Conservation (phyloP, 2,797 vertebrate genomes). For the Paedocypris micromegethes region DNA sequence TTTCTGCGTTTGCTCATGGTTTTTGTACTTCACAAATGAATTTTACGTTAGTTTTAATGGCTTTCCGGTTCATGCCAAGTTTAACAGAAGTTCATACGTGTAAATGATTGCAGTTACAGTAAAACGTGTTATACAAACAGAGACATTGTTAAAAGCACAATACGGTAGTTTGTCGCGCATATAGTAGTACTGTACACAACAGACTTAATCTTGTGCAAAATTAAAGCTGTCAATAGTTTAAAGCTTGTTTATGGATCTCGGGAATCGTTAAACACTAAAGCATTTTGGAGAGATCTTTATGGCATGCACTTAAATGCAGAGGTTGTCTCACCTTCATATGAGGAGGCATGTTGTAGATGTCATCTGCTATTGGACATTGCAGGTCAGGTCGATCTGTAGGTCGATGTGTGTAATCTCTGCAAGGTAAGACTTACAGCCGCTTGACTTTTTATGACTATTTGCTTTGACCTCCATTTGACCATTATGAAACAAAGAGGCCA, state of each 20-base stretch:
- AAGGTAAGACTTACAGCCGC: neutral
- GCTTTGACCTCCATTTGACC: conserved; percentile 3
- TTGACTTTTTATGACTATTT: conserved; percentile 12
- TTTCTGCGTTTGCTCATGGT: no score
- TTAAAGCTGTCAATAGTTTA: conserved; percentile 22
- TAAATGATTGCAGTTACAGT: neutral
- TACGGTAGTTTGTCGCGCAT: neutral
- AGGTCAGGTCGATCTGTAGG: neutral
- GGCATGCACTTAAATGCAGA: neutral
- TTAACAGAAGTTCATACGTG: no score
- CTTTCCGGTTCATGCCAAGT: no score
- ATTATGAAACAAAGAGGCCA: neutral
- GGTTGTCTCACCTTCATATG: neutral
- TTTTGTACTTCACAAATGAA: no score
- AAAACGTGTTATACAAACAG: neutral
- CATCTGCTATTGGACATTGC: neutral
- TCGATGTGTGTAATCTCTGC: conserved; percentile 14
- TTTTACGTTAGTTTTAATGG: no score
- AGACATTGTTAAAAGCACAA: conserved; percentile 1
- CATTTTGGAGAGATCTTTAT: conserved; percentile 2
- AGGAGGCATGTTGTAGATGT: neutral
- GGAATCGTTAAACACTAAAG: conserved; percentile 12
- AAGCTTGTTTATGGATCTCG: conserved; percentile 16
- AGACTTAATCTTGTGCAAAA: conserved; percentile 1
- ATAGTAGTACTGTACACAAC: neutral